These are phyloP conservation scores for Sarotherodon lohbergeri DNA, from an alignment of 2,113 vertebrate genomes.

Conservation along the genomic window DNA sequence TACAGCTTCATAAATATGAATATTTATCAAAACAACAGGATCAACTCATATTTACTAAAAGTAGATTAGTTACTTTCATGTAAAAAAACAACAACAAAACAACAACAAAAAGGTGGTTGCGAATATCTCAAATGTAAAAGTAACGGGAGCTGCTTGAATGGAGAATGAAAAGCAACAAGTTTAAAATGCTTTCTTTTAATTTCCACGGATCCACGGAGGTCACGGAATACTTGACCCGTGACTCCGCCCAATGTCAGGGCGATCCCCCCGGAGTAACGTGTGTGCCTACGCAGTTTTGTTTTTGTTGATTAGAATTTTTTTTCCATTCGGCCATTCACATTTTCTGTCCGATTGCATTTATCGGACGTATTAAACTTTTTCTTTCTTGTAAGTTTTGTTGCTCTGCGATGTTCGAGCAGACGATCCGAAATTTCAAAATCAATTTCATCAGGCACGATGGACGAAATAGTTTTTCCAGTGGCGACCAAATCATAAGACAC, in stretches of 20 bases:
- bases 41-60: background rate
- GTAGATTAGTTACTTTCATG: background rate
- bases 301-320: background rate
- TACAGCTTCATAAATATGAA: background rate
- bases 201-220: background rate
- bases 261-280: background rate
- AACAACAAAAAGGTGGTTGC: background rate
- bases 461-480: background rate
- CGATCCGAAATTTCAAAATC: constrained; percentile 33
- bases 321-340: background rate
- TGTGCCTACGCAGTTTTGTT: background rate
- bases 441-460: background rate
- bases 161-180: background rate
- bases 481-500: constrained; percentile 21
- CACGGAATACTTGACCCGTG: background rate
- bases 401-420: constrained; percentile 25
- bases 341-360: background rate
- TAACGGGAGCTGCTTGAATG: background rate
- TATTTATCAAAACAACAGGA: background rate
- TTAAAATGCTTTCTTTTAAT: background rate
- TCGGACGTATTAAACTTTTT: background rate
- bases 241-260: background rate
- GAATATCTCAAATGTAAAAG: background rate
- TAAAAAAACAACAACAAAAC: background rate
- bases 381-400: background rate